Percentiles rank a stretch among this genome's conserved stretches.
phyloP scores from a whole-genome alignment of 2,888 invertebrate genomes.

The Antheraea assamensis region DNA sequence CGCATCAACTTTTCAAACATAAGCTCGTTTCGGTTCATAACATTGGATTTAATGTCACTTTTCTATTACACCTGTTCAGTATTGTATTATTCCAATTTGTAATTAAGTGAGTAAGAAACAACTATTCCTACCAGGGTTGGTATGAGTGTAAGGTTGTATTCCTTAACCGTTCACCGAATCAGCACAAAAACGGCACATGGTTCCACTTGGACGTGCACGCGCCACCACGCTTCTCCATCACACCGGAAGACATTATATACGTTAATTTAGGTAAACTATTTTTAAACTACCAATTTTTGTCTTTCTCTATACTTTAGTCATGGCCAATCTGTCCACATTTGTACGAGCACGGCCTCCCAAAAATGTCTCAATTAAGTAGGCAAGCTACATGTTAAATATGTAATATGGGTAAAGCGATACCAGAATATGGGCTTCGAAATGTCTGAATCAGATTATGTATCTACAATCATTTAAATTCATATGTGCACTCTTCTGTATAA shows the following conservation, averaged over 20 bases:
- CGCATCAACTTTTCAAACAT: too few species aligned
- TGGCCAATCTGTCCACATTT: background rate
- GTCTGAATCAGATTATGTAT: too few species aligned
- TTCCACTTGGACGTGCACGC: conserved; percentile 99
- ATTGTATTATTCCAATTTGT: conserved; percentile 2
- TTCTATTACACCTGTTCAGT: background rate
- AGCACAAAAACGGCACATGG: conserved; percentile 97
- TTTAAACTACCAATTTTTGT: background rate
- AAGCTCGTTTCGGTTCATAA: background rate
- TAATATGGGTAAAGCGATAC: too few species aligned
- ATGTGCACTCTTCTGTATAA: too few species aligned
- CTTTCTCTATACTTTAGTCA: background rate
- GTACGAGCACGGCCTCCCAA: background rate
- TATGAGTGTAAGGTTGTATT: conserved; percentile 97
- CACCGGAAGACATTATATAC: conserved; percentile 97
- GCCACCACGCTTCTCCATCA: conserved; percentile 96
- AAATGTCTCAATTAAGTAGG: background rate
- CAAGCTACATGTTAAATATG: too few species aligned
- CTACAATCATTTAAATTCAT: too few species aligned
- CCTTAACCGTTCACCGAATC: conserved; percentile 96
- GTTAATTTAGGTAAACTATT: conserved; percentile 88
- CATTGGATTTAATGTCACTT: background rate
- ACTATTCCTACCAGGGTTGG: conserved; percentile 86
- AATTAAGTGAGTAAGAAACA: background rate
- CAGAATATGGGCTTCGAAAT: too few species aligned